phyloP scores from a whole-genome alignment of 2,888 invertebrate species.

The Stenodera caucasica region DNA sequence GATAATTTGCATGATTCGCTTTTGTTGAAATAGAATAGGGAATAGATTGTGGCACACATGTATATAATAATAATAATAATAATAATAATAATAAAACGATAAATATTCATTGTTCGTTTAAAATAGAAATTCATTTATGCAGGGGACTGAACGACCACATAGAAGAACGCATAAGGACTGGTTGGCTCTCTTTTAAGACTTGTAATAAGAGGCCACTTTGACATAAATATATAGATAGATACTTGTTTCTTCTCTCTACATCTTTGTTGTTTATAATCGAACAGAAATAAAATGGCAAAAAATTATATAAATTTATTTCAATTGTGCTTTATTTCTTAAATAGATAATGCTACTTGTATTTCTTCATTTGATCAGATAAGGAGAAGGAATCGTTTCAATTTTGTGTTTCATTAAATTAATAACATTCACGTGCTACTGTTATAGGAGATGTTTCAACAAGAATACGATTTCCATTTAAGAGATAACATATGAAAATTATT shows the following conservation, averaged over 20 bases:
- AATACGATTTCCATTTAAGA: no score
- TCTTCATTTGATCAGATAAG: background rate
- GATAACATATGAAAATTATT: no score
- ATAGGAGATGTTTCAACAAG: no score
- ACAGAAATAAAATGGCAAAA: background rate
- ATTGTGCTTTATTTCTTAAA: background rate
- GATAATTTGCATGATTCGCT: conserved; percentile 11
- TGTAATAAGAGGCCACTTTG: background rate
- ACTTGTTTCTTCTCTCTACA: background rate
- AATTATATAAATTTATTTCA: background rate
- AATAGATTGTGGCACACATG: conserved; percentile 16
- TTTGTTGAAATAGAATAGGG: conserved; percentile 8
- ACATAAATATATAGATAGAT: background rate
- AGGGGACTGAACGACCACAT: conserved; percentile 12
- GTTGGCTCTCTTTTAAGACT: conserved; percentile 20
- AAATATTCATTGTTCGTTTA: conserved; percentile 32
- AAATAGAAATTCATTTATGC: conserved; percentile 31
- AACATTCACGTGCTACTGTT: background rate
- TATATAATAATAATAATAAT: no score
- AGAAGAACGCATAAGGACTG: conserved; percentile 17
- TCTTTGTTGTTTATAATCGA: background rate
- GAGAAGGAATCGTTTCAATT: background rate
- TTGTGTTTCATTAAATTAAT: background rate
- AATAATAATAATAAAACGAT: conserved; percentile 24
- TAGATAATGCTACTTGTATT: background rate